Evolutionary conservation across 2,797 vertebrate genomes (phyloP).

Genomic region (Ateles fusciceps): DNA sequence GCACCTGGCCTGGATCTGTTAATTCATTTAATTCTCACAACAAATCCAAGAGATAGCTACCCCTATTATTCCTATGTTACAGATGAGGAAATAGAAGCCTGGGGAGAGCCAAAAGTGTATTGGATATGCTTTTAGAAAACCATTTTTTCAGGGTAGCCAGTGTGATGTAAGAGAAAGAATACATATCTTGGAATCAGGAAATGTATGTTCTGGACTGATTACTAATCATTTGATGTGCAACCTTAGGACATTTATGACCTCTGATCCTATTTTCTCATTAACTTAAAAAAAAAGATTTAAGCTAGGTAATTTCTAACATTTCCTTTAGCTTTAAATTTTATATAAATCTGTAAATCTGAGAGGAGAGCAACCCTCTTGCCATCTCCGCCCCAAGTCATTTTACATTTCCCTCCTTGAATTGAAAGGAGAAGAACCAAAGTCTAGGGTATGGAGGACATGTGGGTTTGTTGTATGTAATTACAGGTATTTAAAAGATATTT

Average conservation of each 20-base stretch:
- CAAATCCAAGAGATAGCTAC: background rate
- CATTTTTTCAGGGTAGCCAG: background rate
- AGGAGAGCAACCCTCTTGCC: background rate
- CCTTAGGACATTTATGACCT: background rate
- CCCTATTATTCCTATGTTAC: conserved; percentile 11
- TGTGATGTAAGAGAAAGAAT: background rate
- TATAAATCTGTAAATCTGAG: background rate
- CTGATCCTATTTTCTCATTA: background rate
- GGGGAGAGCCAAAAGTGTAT: background rate
- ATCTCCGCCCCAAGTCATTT: background rate
- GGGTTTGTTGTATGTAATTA: background rate
- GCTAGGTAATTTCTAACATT: background rate
- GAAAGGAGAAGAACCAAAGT: background rate
- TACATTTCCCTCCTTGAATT: background rate
- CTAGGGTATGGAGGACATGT: background rate
- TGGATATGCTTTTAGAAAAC: background rate
- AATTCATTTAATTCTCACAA: conserved; percentile 15
- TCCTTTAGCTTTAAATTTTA: background rate
- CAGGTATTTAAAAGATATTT: background rate
- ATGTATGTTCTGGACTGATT: background rate
- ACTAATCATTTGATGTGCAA: background rate
- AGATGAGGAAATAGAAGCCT: background rate
- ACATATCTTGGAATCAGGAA: background rate
- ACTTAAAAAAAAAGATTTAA: background rate
- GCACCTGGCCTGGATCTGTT: background rate